Percentiles rank a stretch among this genome's conserved stretches.
phyloP scores from a whole-genome alignment of 2,888 invertebrate genomes.

The Pristionchus maxplancki region DNA sequence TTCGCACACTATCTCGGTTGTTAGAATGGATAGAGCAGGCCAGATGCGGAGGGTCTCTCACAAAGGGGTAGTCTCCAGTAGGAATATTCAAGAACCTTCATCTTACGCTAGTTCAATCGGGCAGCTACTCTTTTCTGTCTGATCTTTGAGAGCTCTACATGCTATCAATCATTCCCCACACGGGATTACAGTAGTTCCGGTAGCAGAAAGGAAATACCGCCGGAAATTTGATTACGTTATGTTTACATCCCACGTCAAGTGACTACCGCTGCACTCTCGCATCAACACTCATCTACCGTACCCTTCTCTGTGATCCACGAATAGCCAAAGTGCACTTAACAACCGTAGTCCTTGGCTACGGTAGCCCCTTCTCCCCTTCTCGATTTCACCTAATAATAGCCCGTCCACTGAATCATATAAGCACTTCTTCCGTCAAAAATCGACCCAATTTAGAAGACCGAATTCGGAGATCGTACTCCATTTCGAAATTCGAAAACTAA shows the following conservation, averaged over 20 bases:
- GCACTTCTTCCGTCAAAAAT: not conserved
- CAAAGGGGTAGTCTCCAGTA: too few species aligned
- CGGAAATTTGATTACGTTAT: not conserved
- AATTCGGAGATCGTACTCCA: not conserved
- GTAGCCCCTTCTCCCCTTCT: not conserved
- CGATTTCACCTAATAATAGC: not conserved
- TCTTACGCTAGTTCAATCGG: too few species aligned
- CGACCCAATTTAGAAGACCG: not conserved
- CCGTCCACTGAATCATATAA: not conserved
- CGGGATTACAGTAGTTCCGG: too few species aligned
- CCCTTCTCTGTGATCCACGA: not conserved
- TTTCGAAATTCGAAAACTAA: not conserved
- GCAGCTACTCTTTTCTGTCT: too few species aligned
- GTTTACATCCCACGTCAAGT: too few species aligned
- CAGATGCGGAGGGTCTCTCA: too few species aligned
- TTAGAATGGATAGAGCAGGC: too few species aligned
- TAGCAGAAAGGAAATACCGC: too few species aligned
- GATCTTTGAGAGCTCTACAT: too few species aligned
- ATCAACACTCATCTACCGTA: too few species aligned
- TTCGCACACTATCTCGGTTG: not conserved
- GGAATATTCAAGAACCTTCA: not conserved
- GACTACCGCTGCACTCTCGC: too few species aligned
- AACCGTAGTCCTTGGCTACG: not conserved
- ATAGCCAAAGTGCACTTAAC: not conserved
- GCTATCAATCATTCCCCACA: too few species aligned